phyloP scores from a whole-genome alignment of 2,888 invertebrate species.

The Calliscelio sp. region DNA sequence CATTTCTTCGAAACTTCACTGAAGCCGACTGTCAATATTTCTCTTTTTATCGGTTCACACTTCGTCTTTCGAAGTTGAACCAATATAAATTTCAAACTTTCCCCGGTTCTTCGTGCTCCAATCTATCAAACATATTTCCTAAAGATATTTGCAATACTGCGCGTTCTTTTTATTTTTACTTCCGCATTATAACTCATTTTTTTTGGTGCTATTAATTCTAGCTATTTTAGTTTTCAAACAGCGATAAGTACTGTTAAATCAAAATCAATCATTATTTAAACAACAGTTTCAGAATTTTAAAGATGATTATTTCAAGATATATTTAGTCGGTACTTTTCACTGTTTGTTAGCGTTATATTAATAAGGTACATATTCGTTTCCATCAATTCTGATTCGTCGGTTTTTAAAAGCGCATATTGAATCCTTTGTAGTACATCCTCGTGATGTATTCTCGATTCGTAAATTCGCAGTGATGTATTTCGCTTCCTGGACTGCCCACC shows the following conservation, averaged over 20 bases:
- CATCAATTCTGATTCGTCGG: conserved; percentile 7
- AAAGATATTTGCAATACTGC: conserved; percentile 39
- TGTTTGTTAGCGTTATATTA: conserved; percentile 41
- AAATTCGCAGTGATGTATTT: conserved; percentile 93
- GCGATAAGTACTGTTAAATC: neutral
- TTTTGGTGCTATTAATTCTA: conserved; percentile 10
- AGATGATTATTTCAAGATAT: too few relatives aligned
- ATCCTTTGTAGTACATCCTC: conserved; percentile 90
- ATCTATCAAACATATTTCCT: conserved; percentile 16
- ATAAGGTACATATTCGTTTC: conserved; percentile 51
- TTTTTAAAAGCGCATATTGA: conserved; percentile 93
- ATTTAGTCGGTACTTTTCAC: too few relatives aligned
- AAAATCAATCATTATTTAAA: too few relatives aligned
- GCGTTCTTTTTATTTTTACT: neutral
- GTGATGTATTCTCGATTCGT: conserved; percentile 93
- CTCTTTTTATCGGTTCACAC: conserved; percentile 51
- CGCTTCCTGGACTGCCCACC: conserved; percentile 93
- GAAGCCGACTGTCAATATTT: conserved; percentile 62
- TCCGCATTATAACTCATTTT: neutral
- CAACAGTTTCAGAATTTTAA: too few relatives aligned
- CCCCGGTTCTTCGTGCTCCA: neutral
- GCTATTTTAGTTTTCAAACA: conserved; percentile 4
- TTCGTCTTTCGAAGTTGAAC: conserved; percentile 27
- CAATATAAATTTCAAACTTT: conserved; percentile 50
- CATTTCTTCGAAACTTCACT: conserved; percentile 48